phyloP scores from a whole-genome alignment of 2,113 vertebrate species.

The Notiomystis cincta region DNA sequence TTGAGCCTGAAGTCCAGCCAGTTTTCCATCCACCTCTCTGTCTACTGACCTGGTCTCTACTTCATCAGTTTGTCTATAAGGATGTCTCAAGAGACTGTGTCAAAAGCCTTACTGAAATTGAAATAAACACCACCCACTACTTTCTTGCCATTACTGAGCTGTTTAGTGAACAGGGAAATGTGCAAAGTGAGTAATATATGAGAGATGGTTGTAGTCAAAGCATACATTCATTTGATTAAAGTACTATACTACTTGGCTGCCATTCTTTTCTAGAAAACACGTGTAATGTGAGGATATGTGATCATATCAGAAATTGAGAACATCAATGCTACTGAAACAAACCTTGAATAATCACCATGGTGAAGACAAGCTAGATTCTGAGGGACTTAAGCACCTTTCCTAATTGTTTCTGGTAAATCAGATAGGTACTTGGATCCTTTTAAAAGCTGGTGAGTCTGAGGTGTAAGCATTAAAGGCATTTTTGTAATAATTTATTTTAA shows the following conservation, averaged over 20 bases:
- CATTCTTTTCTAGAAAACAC: neutral
- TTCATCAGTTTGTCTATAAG: neutral
- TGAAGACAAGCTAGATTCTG: neutral
- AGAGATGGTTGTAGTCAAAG: neutral
- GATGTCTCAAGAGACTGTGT: neutral
- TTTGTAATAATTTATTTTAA: neutral
- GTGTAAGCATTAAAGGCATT: neutral
- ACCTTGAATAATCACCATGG: neutral
- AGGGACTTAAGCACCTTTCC: neutral
- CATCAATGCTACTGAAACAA: neutral
- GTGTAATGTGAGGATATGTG: neutral
- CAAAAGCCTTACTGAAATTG: neutral
- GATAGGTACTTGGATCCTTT: neutral
- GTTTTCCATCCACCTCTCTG: neutral
- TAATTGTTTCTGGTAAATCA: neutral
- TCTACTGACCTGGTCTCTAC: neutral
- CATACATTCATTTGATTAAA: neutral
- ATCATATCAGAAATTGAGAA: neutral
- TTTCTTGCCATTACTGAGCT: neutral
- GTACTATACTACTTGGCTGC: neutral
- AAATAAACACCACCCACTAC: neutral
- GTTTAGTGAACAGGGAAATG: neutral
- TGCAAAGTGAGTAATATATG: neutral
- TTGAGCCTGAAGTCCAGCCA: neutral
- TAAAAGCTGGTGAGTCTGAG: neutral